Base-by-base conservation (phyloP, 1,140 invertebrate genomes). In the Drosophila bocqueti region DNA sequence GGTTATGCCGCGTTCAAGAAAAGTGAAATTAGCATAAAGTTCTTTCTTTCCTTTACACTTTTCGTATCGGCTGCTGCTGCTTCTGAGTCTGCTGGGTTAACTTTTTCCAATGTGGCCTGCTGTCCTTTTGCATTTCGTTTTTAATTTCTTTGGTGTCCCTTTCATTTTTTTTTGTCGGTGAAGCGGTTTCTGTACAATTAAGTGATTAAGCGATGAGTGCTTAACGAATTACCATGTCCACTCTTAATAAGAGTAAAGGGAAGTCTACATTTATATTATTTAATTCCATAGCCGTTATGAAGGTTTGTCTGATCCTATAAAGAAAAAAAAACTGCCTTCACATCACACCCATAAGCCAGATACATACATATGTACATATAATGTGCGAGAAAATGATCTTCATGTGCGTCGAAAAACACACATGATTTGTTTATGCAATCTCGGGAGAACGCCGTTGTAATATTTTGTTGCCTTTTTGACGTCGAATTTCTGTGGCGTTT, bases 1-100 rank as follows among this genome's bases (percentile, higher is more conserved):
- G 80, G 83, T 83, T 83, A 83, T 80, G 71, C 79, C 34, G 67
- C 67, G 76, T 83, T 87, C 65, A 67, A 77, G 76, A 83, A 87
- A 87, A 87, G 83, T 87, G 80, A 87, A 87, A 87, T 87, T 87
- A 87, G 83, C 83, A 87, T 87, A 87, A 87, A 80, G 72, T 87
- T 75, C 60, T 21, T 78, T 69, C 61, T 59, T 69, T 34, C 15
- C 52, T 62, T 21, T 10, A 18, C 60, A 64, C 45, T 60, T 61
- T 62, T 46, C 59, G 57, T 73, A 61, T 71, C 63, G 52, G 45
- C 62, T 76, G 61, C 47, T 47, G 31, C 47, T 66, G 40, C 64
- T 52, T 59, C 54, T 54, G 45, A 58, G 43, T 55, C 46, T 73
- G 76, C 72, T 75, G 68, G 76, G 63, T 55, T 50, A 81, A 74